Evolutionary conservation across 37 sponge, comb jelly and placozoan genomes (phyloP).

Genomic region (Lycopodina hypogea): DNA sequence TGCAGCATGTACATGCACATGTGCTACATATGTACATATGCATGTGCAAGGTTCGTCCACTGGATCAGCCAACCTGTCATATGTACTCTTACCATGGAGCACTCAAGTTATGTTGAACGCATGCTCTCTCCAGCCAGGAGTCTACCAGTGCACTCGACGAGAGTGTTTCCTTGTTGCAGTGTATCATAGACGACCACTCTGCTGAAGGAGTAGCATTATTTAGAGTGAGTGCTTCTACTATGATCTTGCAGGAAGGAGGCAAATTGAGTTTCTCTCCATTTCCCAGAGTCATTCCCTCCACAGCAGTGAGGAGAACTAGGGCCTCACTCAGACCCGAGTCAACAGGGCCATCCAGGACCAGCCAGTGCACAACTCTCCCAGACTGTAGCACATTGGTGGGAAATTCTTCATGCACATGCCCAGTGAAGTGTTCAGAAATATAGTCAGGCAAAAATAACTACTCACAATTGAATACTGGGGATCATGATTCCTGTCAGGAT

Average conservation of each 20-base stretch:
- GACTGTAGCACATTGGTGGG: neutral
- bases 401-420: too few species aligned
- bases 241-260: constrained; percentile 37
- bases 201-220: constrained; percentile 43
- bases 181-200: constrained; percentile 22
- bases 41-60: too few species aligned
- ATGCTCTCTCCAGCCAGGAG: constrained; percentile 70
- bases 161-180: constrained; percentile 26
- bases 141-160: constrained; percentile 36
- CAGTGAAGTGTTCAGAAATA: neutral
- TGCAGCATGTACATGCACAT: too few species aligned
- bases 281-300: constrained; percentile 18
- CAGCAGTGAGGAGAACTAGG: constrained; percentile 6
- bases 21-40: too few species aligned
- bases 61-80: too few species aligned
- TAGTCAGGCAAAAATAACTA: neutral
- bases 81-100: constrained; percentile 33
- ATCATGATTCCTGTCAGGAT: too few species aligned
- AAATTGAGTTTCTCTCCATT: constrained; percentile 36
- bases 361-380: constrained; percentile 40
- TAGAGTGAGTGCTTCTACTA: constrained; percentile 47
- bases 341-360: constrained; percentile 69
- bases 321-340: neutral
- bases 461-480: too few species aligned
- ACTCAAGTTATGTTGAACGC: constrained; percentile 62